Percentiles rank a stretch among this genome's conserved stretches.
Conservation (phyloP, 2,113 vertebrate genomes). For the Sigmodon hispidus region DNA sequence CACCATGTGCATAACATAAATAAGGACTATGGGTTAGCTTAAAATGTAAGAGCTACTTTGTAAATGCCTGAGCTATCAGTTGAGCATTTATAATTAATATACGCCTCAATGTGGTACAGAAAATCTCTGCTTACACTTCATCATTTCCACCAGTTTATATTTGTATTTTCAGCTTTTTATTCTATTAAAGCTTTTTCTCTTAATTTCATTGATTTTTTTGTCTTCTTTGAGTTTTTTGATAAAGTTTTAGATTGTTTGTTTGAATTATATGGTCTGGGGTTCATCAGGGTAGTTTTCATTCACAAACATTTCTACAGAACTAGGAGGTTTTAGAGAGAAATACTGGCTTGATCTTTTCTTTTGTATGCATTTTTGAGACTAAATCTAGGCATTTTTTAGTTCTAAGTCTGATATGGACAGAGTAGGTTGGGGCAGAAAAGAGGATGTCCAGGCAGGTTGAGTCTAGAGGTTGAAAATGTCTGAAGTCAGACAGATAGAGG, state of each 20-base stretch:
- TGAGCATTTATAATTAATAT: too few relatives aligned
- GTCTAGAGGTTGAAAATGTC: background rate
- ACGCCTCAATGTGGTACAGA: too few relatives aligned
- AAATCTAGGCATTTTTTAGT: background rate
- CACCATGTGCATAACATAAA: too few relatives aligned
- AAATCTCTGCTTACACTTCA: too few relatives aligned
- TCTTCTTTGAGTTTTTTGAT: background rate
- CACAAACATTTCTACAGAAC: background rate
- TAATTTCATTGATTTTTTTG: background rate
- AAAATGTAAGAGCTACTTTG: too few relatives aligned
- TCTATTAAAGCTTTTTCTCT: background rate
- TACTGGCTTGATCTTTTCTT: background rate
- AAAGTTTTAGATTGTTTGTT: background rate
- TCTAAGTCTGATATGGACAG: background rate
- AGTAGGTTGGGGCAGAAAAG: background rate
- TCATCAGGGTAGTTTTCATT: background rate
- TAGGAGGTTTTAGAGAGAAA: background rate
- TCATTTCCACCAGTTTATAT: background rate
- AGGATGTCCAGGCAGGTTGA: background rate
- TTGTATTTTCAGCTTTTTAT: background rate
- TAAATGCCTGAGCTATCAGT: too few relatives aligned
- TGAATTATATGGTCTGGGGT: background rate
- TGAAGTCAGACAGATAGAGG: background rate
- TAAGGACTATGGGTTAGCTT: too few relatives aligned
- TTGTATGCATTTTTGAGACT: background rate